phyloP scores from a whole-genome alignment of 2,797 vertebrate genomes.

The Helicolenus hilgendorfi region DNA sequence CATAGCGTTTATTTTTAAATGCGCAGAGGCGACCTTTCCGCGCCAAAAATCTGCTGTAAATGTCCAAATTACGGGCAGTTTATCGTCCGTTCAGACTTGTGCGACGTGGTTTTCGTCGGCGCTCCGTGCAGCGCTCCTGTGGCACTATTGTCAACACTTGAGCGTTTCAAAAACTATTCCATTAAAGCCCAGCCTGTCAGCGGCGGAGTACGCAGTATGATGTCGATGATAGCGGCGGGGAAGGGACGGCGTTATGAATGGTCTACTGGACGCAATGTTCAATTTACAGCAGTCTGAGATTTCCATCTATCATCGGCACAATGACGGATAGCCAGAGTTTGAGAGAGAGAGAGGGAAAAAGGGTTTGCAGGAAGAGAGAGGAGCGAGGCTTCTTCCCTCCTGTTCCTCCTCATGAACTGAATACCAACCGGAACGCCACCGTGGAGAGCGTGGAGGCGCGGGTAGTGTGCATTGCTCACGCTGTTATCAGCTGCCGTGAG shows the following conservation, averaged over 20 bases:
- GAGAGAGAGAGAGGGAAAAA: background rate
- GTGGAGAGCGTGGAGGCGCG: background rate
- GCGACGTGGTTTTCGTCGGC: background rate
- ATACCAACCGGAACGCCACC: constrained; percentile 66
- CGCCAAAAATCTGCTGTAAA: background rate
- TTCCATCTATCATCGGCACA: constrained; percentile 78
- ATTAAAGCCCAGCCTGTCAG: constrained; percentile 59
- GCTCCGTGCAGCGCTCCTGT: background rate
- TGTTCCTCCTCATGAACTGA: constrained; percentile 68
- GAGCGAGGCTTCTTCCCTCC: constrained; percentile 49
- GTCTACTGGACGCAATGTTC: constrained; percentile 74
- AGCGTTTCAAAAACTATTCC: constrained; percentile 61
- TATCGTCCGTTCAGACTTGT: background rate
- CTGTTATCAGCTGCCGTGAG: constrained; percentile 30
- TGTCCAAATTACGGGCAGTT: background rate
- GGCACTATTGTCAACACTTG: constrained; percentile 58
- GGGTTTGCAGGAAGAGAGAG: constrained; percentile 1
- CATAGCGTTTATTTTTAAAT: background rate
- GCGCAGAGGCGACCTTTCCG: background rate
- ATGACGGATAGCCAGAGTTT: constrained; percentile 42
- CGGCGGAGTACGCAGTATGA: constrained; percentile 28
- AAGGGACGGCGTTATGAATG: constrained; percentile 63
- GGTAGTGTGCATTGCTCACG: background rate
- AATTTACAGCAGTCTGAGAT: constrained; percentile 82
- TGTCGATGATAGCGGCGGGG: constrained; percentile 60